Conservation (phyloP, 2,797 vertebrate genomes). For the Columba guinea region DNA sequence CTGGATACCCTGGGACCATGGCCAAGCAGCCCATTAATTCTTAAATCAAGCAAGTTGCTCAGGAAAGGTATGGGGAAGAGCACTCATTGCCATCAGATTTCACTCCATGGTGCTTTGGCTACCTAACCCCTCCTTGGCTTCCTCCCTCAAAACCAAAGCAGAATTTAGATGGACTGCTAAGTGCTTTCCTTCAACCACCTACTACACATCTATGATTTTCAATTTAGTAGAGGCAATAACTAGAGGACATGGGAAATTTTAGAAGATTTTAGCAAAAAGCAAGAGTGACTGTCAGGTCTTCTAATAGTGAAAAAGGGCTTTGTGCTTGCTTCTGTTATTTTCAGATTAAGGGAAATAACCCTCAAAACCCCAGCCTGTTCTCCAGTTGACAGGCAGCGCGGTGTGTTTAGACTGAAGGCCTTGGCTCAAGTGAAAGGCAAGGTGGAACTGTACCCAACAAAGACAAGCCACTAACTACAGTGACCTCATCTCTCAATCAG, state of each 20-base stretch:
- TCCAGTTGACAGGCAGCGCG: neutral
- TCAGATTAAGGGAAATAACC: neutral
- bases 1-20: neutral
- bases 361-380: neutral
- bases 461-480: neutral
- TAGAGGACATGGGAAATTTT: neutral
- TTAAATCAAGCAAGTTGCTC: neutral
- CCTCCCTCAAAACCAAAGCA: neutral
- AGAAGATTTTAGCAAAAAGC: neutral
- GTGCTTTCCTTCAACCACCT: neutral
- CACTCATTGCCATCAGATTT: neutral
- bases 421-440: neutral
- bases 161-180: neutral
- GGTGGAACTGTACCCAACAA: accelerated
- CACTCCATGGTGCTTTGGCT: neutral
- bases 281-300: neutral
- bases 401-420: neutral
- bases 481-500: neutral
- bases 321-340: neutral
- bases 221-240: neutral
- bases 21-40: neutral
- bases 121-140: neutral
- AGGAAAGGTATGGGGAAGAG: neutral
- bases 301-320: neutral
- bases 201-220: neutral